These are phyloP conservation scores for Pseudolycoriella hygida DNA, from an alignment of 2,888 invertebrate species.

Conservation along the genomic window DNA sequence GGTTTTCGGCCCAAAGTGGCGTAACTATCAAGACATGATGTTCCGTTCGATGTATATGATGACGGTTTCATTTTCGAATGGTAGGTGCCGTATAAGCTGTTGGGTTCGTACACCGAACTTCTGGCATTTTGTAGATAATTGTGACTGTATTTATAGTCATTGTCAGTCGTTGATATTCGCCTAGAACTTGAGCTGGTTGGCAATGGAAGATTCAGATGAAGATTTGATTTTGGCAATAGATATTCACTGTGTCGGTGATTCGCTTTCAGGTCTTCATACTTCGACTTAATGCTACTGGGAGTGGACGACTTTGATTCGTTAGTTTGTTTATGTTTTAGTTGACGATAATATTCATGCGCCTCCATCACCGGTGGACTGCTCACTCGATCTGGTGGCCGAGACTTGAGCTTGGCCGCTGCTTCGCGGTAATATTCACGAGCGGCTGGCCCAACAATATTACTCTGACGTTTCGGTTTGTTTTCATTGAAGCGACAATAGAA, in stretches of 20 bases:
- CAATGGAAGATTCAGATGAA: background rate
- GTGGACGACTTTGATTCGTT: background rate
- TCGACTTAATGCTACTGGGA: background rate
- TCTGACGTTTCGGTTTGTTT: slow-evolving; percentile 52
- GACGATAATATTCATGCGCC: background rate
- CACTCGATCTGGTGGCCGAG: slow-evolving; percentile 3
- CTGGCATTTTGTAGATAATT: slow-evolving; percentile 4
- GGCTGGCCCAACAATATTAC: slow-evolving; percentile 42
- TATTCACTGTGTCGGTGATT: background rate
- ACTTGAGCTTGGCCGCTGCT: slow-evolving; percentile 9
- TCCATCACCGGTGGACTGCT: background rate
- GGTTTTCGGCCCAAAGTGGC: slow-evolving; percentile 25
- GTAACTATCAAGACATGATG: slow-evolving; percentile 19
- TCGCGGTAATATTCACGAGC: slow-evolving; percentile 36
- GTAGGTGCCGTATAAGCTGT: background rate
- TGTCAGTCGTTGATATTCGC: slow-evolving; percentile 3
- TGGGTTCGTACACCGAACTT: slow-evolving; percentile 22
- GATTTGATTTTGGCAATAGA: slow-evolving; percentile 2
- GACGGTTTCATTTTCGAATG: background rate
- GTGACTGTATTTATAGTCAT: slow-evolving; percentile 3
- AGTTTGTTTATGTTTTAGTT: background rate
- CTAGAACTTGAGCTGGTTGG: slow-evolving; percentile 2
- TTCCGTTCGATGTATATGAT: background rate
- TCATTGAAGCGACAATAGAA: slow-evolving; percentile 82
- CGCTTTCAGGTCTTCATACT: background rate